These are phyloP conservation scores for Cephus pulcher DNA, from an alignment of 2,888 invertebrate genomes.

Conservation along the genomic window DNA sequence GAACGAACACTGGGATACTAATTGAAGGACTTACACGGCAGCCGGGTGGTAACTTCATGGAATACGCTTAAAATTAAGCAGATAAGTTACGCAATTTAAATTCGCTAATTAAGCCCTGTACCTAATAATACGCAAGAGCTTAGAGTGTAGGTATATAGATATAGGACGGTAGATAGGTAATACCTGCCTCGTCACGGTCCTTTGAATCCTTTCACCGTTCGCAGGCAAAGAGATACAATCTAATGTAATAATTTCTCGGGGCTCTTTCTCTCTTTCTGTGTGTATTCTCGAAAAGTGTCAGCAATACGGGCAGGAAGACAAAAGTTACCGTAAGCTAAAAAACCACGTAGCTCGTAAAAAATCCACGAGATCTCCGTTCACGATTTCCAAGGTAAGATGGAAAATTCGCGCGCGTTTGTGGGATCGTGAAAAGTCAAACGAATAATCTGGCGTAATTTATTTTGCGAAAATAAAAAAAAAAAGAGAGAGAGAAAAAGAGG, in stretches of 20 bases:
- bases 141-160: background rate
- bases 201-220: background rate
- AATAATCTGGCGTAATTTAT: background rate
- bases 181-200: background rate
- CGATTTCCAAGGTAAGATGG: background rate
- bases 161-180: background rate
- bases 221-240: background rate
- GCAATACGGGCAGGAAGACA: background rate
- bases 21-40: background rate
- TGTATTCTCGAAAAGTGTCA: background rate
- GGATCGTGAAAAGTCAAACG: slow-evolving; percentile 1
- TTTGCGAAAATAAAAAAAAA: background rate
- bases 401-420: background rate
- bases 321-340: background rate
- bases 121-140: background rate
- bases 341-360: background rate
- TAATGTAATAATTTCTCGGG: background rate
- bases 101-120: background rate
- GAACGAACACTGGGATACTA: background rate
- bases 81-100: background rate
- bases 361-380: background rate
- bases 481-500: background rate
- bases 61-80: background rate
- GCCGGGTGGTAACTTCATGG: background rate
- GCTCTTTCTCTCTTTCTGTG: background rate